A percentile compares a stretch with the other conserved stretches of the same genome.
phyloP scores from a whole-genome alignment of 2,888 invertebrate species.

The Nomada fabriciana region DNA sequence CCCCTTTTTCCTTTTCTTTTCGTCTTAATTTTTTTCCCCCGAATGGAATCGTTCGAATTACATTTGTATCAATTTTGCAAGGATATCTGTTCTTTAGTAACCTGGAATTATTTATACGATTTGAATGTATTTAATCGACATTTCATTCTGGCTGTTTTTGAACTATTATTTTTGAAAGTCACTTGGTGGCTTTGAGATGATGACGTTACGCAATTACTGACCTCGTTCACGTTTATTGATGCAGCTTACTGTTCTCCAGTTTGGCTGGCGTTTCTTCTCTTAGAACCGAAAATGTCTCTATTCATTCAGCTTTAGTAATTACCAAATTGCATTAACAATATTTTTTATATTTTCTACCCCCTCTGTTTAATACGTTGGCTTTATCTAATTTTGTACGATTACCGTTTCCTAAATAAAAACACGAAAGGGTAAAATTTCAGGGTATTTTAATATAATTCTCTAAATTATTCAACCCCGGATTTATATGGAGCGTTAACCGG shows the following conservation, averaged over 20 bases:
- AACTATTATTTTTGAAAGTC: neutral
- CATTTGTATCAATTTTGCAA: neutral
- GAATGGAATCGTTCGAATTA: neutral
- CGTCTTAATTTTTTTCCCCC: neutral
- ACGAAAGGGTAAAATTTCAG: too few relatives aligned
- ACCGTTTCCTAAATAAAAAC: too few relatives aligned
- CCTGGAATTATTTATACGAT: neutral
- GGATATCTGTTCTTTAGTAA: too few relatives aligned
- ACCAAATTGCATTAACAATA: too few relatives aligned
- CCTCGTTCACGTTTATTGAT: constrained; percentile 41
- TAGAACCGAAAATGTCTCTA: neutral
- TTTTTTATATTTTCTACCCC: too few relatives aligned
- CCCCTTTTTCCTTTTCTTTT: neutral
- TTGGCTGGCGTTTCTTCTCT: constrained; percentile 8
- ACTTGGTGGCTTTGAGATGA: constrained; percentile 8
- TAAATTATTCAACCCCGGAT: too few relatives aligned
- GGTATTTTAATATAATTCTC: too few relatives aligned
- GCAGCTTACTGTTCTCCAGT: constrained; percentile 6
- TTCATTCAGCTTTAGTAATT: neutral
- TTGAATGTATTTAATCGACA: neutral
- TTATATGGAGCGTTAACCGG: constrained; percentile 10
- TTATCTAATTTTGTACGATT: too few relatives aligned
- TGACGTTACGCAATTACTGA: constrained; percentile 34
- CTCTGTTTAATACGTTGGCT: too few relatives aligned
- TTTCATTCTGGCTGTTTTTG: neutral